A percentile compares a stretch with the other conserved stretches of the same genome.
Evolutionary conservation across 2,888 invertebrate genomes (phyloP).

Genomic region (Criorhina ranunculi): DNA sequence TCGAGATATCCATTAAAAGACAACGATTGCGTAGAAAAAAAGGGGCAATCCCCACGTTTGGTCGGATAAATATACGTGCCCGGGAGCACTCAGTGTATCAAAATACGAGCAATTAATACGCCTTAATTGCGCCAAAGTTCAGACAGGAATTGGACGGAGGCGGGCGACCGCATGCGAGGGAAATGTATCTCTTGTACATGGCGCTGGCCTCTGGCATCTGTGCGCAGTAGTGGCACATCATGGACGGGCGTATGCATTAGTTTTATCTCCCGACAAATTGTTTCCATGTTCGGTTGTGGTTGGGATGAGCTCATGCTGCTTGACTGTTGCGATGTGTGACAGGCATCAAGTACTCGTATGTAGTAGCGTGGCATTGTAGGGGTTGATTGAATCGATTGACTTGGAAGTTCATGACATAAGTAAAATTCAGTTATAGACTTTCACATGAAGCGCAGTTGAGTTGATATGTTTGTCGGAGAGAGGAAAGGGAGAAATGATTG

Average conservation of each 20-base stretch:
- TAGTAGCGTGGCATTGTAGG: slow-evolving; percentile 50
- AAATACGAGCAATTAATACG: slow-evolving; percentile 73
- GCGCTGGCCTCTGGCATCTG: slow-evolving; percentile 42
- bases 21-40: slow-evolving; percentile 34
- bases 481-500: slow-evolving; percentile 39
- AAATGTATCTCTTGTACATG: slow-evolving; percentile 18
- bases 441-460: slow-evolving; percentile 45
- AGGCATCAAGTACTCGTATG: slow-evolving; percentile 65
- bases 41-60: no score
- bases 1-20: slow-evolving; percentile 60
- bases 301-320: slow-evolving; percentile 62
- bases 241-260: slow-evolving; percentile 70
- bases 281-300: slow-evolving; percentile 57
- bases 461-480: slow-evolving; percentile 2
- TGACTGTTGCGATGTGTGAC: slow-evolving; percentile 70
- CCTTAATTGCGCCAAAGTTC: slow-evolving; percentile 75
- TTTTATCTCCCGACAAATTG: slow-evolving; percentile 76
- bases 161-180: slow-evolving; percentile 4
- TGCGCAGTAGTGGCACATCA: slow-evolving; percentile 64
- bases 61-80: slow-evolving; percentile 43
- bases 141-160: slow-evolving; percentile 17
- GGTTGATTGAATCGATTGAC: slow-evolving; percentile 63
- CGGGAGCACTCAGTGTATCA: slow-evolving; percentile 75
- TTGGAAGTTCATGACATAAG: slow-evolving; percentile 15
- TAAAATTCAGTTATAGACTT: slow-evolving; percentile 32